These are phyloP conservation scores for Centropus bengalensis DNA, from an alignment of 2,113 vertebrate species.

Conservation along the genomic window DNA sequence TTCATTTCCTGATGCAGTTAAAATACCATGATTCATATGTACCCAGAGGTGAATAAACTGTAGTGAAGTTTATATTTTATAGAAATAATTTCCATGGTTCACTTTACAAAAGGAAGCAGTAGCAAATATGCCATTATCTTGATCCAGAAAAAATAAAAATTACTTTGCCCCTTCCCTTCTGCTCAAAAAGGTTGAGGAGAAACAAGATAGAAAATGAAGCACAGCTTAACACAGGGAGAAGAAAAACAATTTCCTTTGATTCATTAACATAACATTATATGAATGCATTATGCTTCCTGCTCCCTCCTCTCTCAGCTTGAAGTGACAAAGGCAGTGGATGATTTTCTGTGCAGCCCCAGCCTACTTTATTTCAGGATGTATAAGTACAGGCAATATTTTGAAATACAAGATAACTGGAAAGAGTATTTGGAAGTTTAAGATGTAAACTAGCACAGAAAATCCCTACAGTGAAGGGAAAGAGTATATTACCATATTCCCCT, in stretches of 20 bases:
- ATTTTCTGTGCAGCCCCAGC: neutral
- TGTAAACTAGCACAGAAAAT: neutral
- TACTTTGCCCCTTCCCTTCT: neutral
- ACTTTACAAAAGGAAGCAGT: neutral
- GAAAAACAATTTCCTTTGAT: neutral
- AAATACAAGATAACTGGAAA: neutral
- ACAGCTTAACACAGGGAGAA: neutral
- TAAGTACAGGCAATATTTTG: neutral
- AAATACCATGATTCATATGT: neutral
- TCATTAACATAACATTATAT: neutral
- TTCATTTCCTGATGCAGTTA: neutral
- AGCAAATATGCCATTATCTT: neutral
- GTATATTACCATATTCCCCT: neutral
- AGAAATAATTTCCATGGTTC: neutral
- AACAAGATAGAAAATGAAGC: neutral
- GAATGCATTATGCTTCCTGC: neutral
- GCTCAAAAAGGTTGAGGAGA: neutral
- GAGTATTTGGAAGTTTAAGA: neutral
- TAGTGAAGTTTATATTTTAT: neutral
- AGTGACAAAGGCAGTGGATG: neutral
- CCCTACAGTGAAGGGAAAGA: neutral
- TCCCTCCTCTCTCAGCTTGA: neutral
- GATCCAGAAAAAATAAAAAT: neutral
- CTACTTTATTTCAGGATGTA: neutral
- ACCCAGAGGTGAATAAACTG: neutral